Percentiles rank a stretch among this genome's conserved stretches.
Evolutionary conservation across 2,113 vertebrate species (phyloP).

Genomic region (Melanerpes aurifrons): DNA sequence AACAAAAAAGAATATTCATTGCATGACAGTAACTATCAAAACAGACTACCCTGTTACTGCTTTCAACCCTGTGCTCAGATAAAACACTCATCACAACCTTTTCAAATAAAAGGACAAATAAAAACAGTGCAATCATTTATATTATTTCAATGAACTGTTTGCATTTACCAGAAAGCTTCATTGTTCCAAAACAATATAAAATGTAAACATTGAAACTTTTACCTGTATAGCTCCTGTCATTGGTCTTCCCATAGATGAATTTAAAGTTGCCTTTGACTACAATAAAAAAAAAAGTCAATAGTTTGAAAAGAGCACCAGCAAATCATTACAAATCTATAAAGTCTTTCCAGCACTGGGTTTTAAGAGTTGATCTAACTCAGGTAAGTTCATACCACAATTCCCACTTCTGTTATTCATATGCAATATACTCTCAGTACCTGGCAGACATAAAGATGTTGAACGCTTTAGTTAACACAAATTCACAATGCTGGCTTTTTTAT

Average conservation of each 20-base stretch:
- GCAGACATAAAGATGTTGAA: background rate
- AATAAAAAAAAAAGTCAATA: constrained; percentile 46
- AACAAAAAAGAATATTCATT: background rate
- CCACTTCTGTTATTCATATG: background rate
- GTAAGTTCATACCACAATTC: background rate
- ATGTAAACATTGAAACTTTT: constrained; percentile 37
- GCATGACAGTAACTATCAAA: background rate
- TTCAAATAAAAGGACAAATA: background rate
- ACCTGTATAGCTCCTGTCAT: constrained; percentile 92
- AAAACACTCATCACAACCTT: background rate
- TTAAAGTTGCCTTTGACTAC: constrained; percentile 83
- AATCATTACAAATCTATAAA: background rate
- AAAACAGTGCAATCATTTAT: background rate
- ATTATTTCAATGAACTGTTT: background rate
- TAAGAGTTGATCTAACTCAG: background rate
- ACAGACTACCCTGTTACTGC: background rate
- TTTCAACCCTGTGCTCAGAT: background rate
- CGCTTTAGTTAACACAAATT: background rate
- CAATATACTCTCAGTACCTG: background rate
- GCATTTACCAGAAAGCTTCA: background rate
- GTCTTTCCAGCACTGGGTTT: background rate
- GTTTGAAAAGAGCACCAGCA: constrained; percentile 38
- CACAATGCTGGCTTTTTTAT: background rate
- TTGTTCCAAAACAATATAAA: background rate
- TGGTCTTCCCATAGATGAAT: constrained; percentile 90